These are phyloP conservation scores for Lanistes nyassanus DNA, from an alignment of 1,140 invertebrate genomes.

Conservation along the genomic window DNA sequence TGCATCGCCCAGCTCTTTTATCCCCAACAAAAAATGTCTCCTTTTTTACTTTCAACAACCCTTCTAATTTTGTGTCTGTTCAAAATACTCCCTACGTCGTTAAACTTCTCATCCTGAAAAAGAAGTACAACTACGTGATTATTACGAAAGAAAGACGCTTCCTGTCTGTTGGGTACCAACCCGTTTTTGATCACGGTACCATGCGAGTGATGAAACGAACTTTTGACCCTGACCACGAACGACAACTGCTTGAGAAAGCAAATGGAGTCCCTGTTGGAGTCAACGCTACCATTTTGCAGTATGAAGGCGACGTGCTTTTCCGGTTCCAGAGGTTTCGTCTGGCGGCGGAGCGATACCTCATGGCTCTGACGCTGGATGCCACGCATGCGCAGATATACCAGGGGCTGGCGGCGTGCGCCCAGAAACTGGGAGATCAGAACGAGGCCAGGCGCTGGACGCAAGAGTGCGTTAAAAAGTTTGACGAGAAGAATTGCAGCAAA, in stretches of 20 bases:
- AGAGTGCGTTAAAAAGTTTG: slow-evolving; percentile 5
- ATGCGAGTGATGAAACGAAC: slow-evolving; percentile 48
- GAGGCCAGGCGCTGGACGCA: not conserved
- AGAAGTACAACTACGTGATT: slow-evolving; percentile 59
- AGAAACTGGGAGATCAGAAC: not conserved
- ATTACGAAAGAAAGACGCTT: slow-evolving; percentile 37
- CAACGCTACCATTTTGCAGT: slow-evolving; percentile 51
- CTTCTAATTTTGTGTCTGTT: slow-evolving; percentile 52
- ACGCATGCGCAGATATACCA: slow-evolving; percentile 10
- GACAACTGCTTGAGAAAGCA: slow-evolving; percentile 29
- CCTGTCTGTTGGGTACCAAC: slow-evolving; percentile 38
- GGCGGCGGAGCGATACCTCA: slow-evolving; percentile 40
- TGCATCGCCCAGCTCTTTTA: not conserved
- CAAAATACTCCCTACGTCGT: slow-evolving; percentile 48
- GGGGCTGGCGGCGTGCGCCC: slow-evolving; percentile 11
- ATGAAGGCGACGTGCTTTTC: slow-evolving; percentile 51
- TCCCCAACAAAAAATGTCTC: slow-evolving; percentile 10
- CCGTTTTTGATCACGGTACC: slow-evolving; percentile 47
- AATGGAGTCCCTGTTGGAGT: slow-evolving; percentile 32
- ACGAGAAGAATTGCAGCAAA: not conserved
- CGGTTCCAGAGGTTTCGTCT: slow-evolving; percentile 36
- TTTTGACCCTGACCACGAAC: slow-evolving; percentile 27
- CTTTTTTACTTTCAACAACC: slow-evolving; percentile 35
- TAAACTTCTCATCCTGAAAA: slow-evolving; percentile 46
- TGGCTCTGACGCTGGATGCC: slow-evolving; percentile 10